These are phyloP conservation scores for Perithous albicinctus DNA, from an alignment of 2,888 invertebrate genomes.

Conservation along the genomic window DNA sequence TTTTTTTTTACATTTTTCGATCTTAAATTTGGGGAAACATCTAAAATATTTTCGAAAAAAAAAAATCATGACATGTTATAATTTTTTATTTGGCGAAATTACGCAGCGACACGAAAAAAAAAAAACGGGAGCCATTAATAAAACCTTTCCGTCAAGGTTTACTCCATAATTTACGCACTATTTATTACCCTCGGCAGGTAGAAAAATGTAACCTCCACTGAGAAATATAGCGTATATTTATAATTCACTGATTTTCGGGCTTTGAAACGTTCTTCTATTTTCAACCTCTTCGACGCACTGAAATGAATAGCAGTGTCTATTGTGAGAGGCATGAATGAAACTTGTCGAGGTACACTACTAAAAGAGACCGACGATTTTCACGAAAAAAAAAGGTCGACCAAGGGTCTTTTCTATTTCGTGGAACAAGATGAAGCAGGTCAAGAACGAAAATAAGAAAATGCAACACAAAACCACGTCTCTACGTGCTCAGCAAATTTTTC, in stretches of 20 bases:
- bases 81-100: conserved; percentile 16
- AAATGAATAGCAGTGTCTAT: conserved; percentile 3
- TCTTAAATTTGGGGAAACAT: neutral
- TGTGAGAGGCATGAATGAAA: conserved; percentile 15
- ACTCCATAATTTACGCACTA: conserved; percentile 23
- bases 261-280: neutral
- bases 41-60: neutral
- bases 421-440: conserved; percentile 8
- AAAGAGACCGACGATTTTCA: conserved; percentile 3
- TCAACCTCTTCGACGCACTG: neutral
- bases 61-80: neutral
- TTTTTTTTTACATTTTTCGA: no score
- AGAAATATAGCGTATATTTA: neutral
- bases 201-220: neutral
- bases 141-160: conserved; percentile 25
- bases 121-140: conserved; percentile 34
- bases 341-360: neutral
- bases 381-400: conserved; percentile 1
- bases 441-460: conserved; percentile 14
- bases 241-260: conserved; percentile 1
- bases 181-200: conserved; percentile 59
- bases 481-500: neutral
- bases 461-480: neutral
- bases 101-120: neutral
- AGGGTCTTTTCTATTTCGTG: conserved; percentile 6